Evolutionary conservation across 2,113 vertebrate species (phyloP), one percentile per base, ranked within the genome.

Genomic region (Lynx canadensis): DNA sequence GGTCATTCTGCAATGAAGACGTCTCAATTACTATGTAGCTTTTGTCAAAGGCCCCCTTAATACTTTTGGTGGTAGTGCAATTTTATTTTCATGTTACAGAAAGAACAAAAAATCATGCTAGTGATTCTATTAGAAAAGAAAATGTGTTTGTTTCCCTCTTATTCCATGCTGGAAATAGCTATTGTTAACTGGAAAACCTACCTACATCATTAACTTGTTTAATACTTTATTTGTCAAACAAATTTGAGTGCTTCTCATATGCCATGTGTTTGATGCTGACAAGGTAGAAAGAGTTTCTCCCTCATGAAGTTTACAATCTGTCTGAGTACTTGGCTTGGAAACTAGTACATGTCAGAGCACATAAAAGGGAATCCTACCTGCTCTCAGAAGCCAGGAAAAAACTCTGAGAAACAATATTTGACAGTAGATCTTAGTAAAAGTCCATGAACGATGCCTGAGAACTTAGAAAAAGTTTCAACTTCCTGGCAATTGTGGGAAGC

Each of bases 381-480:
- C 33, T 97, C 14, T 78, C 7, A 31, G 52, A 81, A 97, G 33
- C 36, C 16, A 81, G 60, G 45, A 31, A 80, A 74, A 74, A 93
- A 48, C 25, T 50, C 45, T 68, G 9, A 92, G 45, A 82, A 74
- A 48, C 8, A 76, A 74, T 31, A 10, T 63, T 63, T 82, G 23
- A 80, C 15, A 1, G 25, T 3, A 83, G 36, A 73, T 31, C 0
- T 25, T 48, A 48, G 19, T 57, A 80, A 91, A 91, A 95, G 12
- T 65, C 21, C 9, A 4, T 14, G 29, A 97, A 41, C 33, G 38
- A 29, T 71, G 7, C 31, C 29, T 38, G 45, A 69, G 11, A 87
- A 92, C 10, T 65, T 48, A 63, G 69, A 21, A 76, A 96, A 95
- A 94, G 41, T 93, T 97, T 78, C 45, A 52, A 71, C 71, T 97